These are phyloP conservation scores for Chanos chanos DNA, from an alignment of 2,797 vertebrate genomes.

Conservation along the genomic window DNA sequence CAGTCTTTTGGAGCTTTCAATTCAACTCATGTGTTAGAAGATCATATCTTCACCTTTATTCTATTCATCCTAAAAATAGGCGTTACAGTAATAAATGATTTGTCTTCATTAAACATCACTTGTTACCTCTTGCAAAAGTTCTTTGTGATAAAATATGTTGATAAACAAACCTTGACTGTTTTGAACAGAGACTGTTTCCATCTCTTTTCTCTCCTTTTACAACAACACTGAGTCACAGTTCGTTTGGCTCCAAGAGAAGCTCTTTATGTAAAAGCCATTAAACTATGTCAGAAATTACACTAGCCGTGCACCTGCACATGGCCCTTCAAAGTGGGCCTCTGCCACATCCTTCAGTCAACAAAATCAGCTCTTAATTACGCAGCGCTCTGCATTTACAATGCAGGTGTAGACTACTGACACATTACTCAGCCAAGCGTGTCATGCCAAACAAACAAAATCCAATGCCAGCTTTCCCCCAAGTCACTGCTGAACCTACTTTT, in stretches of 20 bases:
- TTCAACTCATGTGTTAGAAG: no score
- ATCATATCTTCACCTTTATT: no score
- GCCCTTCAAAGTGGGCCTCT: conserved; percentile 16
- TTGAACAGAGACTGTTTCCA: no score
- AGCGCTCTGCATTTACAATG: conserved; percentile 38
- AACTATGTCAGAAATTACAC: conserved; percentile 28
- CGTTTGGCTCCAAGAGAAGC: conserved; percentile 15
- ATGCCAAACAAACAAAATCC: conserved; percentile 40
- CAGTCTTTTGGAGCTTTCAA: no score
- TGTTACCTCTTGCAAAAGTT: no score
- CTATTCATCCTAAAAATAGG: no score
- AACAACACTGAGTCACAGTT: conserved; percentile 17
- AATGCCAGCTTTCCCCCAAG: conserved; percentile 22
- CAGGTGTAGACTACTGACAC: conserved; percentile 33
- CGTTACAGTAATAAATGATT: no score
- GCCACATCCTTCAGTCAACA: conserved; percentile 37
- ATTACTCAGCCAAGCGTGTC: conserved; percentile 25
- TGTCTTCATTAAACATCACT: no score
- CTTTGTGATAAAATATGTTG: no score
- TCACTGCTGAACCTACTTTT: conserved; percentile 8
- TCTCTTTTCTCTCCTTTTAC: background rate
- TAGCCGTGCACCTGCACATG: conserved; percentile 37
- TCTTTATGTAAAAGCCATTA: conserved; percentile 31
- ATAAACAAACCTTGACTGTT: no score
- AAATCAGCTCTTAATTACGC: conserved; percentile 27